Conservation (phyloP, 2,888 invertebrate genomes). For the Empis livida region DNA sequence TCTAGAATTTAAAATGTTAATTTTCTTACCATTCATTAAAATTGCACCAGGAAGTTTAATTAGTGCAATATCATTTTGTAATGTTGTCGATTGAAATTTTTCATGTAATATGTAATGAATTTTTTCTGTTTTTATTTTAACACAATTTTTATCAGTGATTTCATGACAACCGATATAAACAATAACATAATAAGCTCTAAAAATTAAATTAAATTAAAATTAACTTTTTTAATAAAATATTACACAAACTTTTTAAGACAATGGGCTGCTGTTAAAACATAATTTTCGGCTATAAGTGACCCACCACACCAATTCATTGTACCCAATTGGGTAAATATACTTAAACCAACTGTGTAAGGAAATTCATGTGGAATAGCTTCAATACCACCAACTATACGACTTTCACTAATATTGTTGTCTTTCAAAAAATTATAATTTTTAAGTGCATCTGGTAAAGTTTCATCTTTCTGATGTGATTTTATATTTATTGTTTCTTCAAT, state of each 20-base stretch:
- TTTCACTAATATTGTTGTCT: not conserved
- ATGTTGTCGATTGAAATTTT: not conserved
- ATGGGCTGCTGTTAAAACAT: constrained; percentile 8
- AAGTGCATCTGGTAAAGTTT: too few species aligned
- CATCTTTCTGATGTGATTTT: too few species aligned
- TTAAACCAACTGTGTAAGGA: constrained; percentile 1
- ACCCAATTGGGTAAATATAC: not conserved
- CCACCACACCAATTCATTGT: not conserved
- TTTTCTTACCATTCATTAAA: constrained; percentile 6
- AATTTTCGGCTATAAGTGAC: not conserved
- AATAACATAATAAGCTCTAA: not conserved
- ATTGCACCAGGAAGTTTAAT: constrained; percentile 5
- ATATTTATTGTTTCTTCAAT: too few species aligned
- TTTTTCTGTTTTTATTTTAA: not conserved
- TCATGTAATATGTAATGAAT: constrained; percentile 2
- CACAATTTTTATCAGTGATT: not conserved
- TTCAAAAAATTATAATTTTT: too few species aligned
- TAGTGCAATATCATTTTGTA: constrained; percentile 8
- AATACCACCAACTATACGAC: constrained; percentile 3
- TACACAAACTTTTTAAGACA: constrained; percentile 4
- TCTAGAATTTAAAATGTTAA: not conserved
- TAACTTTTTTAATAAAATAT: not conserved
- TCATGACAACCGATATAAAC: not conserved
- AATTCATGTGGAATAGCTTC: constrained; percentile 5
- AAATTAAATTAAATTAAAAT: not conserved